phyloP scores from a whole-genome alignment of 2,888 invertebrate genomes.

The Mesorhabditis spiculigera region DNA sequence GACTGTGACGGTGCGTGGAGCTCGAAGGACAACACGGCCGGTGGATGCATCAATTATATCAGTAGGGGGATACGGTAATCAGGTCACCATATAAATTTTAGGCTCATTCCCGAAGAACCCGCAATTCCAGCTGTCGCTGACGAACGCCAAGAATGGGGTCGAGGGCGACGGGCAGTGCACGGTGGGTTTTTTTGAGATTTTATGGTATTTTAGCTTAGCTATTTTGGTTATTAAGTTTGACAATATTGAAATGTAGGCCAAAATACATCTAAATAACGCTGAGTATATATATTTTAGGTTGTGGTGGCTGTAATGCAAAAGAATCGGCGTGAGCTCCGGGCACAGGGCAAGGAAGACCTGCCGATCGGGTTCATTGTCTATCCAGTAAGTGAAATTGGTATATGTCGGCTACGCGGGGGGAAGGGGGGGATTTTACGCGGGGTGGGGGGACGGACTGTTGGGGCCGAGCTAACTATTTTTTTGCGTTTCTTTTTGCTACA shows the following conservation, averaged over 20 bases:
- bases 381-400: slow-evolving; percentile 58
- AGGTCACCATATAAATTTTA: slow-evolving; percentile 61
- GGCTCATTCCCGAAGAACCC: slow-evolving; percentile 90
- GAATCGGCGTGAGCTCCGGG: slow-evolving; percentile 73
- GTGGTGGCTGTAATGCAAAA: slow-evolving; percentile 87
- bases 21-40: slow-evolving; percentile 78
- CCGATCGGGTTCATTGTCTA: slow-evolving; percentile 95
- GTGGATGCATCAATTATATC: slow-evolving; percentile 80
- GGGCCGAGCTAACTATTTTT: no score
- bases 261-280: no score
- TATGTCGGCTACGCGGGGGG: no score
- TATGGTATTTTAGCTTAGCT: no score
- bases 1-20: slow-evolving; percentile 90
- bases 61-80: no score
- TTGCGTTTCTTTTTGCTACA: no score
- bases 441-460: no score
- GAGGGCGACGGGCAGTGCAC: slow-evolving; percentile 64
- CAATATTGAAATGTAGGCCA: no score
- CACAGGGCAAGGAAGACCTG: slow-evolving; percentile 83
- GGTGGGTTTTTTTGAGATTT: no score
- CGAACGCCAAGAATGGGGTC: slow-evolving; percentile 74
- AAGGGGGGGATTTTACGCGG: no score
- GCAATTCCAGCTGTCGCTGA: slow-evolving; percentile 79
- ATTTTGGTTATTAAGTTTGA: no score
- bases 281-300: slow-evolving; percentile 67